phyloP scores from a whole-genome alignment of 1,140 invertebrate species.

The Platorchestia sp. region DNA sequence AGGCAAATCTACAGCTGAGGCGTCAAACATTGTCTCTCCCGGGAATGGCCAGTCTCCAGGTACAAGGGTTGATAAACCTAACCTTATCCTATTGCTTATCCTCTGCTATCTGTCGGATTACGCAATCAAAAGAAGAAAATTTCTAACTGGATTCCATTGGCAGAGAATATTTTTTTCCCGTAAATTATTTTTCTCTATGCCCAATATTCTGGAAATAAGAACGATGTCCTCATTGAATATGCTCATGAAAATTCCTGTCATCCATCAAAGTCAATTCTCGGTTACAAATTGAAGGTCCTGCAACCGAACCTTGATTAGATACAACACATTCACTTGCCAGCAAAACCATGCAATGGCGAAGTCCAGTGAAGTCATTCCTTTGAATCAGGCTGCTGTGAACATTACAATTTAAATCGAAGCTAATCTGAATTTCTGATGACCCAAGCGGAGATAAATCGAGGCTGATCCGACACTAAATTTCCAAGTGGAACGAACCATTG shows the following conservation, averaged over 20 bases:
- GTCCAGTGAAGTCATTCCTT: neutral
- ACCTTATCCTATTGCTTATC: no score
- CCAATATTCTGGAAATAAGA: neutral
- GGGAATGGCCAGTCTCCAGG: no score
- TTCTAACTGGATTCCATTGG: neutral
- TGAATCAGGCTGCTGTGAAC: no score
- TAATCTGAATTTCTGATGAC: neutral
- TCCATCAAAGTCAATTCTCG: neutral
- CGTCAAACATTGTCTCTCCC: no score
- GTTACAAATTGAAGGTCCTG: neutral
- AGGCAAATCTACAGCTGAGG: no score
- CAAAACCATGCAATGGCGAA: neutral
- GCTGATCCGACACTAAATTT: neutral
- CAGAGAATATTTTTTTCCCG: no score
- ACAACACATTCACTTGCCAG: neutral
- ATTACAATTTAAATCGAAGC: neutral
- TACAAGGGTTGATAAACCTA: no score
- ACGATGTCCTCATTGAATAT: neutral
- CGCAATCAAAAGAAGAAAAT: no score
- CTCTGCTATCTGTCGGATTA: no score
- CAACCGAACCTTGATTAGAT: neutral
- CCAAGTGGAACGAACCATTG: neutral
- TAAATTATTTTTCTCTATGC: neutral
- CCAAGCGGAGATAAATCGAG: neutral
- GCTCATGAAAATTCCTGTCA: neutral